Evolutionary conservation across 2,797 vertebrate species (phyloP), one percentile per base, ranked within the genome.

Genomic region (Acanthis flammea): DNA sequence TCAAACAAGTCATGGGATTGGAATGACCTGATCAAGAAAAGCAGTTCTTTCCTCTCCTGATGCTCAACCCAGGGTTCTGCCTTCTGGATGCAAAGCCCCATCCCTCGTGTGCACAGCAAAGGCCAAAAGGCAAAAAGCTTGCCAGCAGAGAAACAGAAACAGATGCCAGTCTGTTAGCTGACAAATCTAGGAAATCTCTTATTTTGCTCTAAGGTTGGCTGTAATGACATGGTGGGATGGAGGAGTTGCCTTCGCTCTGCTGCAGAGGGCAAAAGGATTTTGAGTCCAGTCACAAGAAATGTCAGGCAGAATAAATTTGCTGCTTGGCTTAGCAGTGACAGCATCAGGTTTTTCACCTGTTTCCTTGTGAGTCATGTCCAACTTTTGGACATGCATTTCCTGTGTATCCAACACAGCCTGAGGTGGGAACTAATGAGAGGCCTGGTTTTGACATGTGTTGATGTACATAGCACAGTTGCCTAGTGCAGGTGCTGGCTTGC

Each of bases 371-470:
- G 60, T 55, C 51, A 50, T 22, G 45, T 74, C 85, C 87, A 94
- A 71, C 41, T 85, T 93, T 22, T 57, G 89, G 58, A 85, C 87
- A 61, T 33, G n/a, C 44, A 45, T 89, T 94, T 86, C 73, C 88
- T 13, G 41, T 2, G 10, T 73, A 72, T 76, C 74, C 76, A 66
- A 37, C 77, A 86, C 37, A 82, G 93, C 70, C 86, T 35, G 77
- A 91, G 93, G 83, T 85, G 45, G 84, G 30, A 86, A 91, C 66
- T 88, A 86, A 81, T n/a, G 65, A 92, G 60, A 77, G 37, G 30
- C 47, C 45, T 19, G 41, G 1, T 90, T 94, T 73, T 96, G 90
- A 91, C 86, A 68, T 37, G 65, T 93, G 91, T 89, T 93, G 91
- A 84, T 86, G 60, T 27, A 65, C 68, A 94, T 8, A 60, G 66